A percentile compares a stretch with the other conserved stretches of the same genome.
Evolutionary conservation across 2,888 invertebrate species (phyloP).

Genomic region (Lasioglossum oenotherae): DNA sequence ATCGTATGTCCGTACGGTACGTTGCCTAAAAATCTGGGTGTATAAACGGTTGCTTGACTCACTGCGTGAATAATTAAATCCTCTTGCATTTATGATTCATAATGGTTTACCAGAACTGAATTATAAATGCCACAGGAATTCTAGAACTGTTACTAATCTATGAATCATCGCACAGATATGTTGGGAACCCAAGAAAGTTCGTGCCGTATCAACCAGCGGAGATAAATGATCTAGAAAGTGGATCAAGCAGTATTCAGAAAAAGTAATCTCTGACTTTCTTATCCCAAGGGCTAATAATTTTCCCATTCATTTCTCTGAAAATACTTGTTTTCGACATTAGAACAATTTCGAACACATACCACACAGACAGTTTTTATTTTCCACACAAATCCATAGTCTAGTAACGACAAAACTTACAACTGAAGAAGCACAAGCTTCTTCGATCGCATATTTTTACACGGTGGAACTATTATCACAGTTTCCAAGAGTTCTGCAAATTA

Average conservation of each 20-base stretch:
- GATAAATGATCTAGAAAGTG: background rate
- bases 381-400: background rate
- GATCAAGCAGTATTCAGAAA: background rate
- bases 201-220: background rate
- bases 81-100: background rate
- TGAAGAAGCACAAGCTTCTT: background rate
- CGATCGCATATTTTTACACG: background rate
- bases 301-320: background rate
- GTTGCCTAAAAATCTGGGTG: background rate
- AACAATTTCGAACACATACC: too few relatives aligned
- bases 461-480: background rate
- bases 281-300: background rate
- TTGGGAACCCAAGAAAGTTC: background rate
- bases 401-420: background rate
- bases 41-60: background rate
- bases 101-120: background rate
- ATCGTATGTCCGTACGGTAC: background rate
- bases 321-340: too few relatives aligned
- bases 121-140: background rate
- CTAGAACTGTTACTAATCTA: background rate
- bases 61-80: background rate
- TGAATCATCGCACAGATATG: background rate
- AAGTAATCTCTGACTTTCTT: background rate
- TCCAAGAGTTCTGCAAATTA: background rate
- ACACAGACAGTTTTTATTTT: background rate